These are phyloP conservation scores for Romanogobio albipinnatus DNA, from an alignment of 2,113 vertebrate genomes.

Conservation along the genomic window DNA sequence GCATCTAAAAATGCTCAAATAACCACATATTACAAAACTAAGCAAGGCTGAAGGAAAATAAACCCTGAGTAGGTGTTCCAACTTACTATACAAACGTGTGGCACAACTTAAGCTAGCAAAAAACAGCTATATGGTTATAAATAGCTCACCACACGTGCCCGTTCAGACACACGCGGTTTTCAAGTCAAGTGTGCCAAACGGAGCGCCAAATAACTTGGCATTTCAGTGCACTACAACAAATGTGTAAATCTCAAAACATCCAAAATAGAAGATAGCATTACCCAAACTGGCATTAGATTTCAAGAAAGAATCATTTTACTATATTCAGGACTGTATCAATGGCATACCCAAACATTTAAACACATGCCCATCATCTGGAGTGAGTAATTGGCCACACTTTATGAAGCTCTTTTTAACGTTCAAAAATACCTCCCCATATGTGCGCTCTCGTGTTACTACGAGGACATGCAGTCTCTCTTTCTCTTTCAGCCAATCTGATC, in stretches of 20 bases:
- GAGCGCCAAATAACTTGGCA: neutral
- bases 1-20: neutral
- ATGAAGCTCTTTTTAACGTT: constrained; percentile 15
- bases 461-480: neutral
- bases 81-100: neutral
- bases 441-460: neutral
- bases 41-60: neutral
- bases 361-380: neutral
- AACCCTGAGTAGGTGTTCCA: neutral
- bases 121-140: constrained; percentile 21
- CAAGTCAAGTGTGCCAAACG: neutral
- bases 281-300: neutral
- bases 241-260: neutral
- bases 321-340: neutral
- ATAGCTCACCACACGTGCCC: constrained; percentile 27
- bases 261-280: neutral
- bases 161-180: constrained; percentile 10
- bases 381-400: neutral
- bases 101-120: neutral
- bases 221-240: neutral
- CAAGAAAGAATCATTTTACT: neutral
- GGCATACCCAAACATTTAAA: constrained; percentile 7
- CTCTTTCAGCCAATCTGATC: neutral
- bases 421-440: constrained; percentile 25
- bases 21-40: neutral